These are phyloP conservation scores for Hedychridium roseum DNA, from an alignment of 2,888 invertebrate species.

Conservation along the genomic window DNA sequence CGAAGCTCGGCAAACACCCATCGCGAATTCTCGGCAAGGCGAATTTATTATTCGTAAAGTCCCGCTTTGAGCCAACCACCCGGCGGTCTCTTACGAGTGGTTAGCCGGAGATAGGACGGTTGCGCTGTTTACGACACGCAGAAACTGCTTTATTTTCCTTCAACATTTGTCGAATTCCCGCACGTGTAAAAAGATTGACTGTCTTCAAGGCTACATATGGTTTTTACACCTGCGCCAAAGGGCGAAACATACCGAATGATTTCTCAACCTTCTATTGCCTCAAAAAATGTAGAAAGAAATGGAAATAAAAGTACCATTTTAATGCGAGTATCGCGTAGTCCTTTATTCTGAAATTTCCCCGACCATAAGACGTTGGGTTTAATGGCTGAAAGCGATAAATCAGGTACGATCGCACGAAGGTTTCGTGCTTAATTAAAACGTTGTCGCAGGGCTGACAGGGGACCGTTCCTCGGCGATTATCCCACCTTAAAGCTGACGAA, in stretches of 20 bases:
- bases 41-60: too few species aligned
- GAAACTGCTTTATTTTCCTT: too few species aligned
- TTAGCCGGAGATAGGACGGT: too few species aligned
- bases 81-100: too few species aligned
- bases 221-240: neutral
- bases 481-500: slow-evolving; percentile 2
- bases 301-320: neutral
- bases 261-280: neutral
- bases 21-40: too few species aligned
- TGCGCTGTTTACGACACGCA: too few species aligned
- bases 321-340: neutral
- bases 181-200: too few species aligned
- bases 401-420: slow-evolving; percentile 7
- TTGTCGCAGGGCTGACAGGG: slow-evolving; percentile 2
- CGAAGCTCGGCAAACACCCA: too few species aligned
- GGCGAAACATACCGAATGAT: neutral
- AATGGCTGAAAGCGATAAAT: slow-evolving; percentile 7
- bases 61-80: too few species aligned
- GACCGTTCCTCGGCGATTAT: slow-evolving; percentile 2
- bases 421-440: slow-evolving; percentile 18
- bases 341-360: too few species aligned
- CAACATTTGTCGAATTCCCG: too few species aligned
- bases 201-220: neutral
- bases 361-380: too few species aligned
- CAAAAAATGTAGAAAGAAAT: neutral